Percentiles rank a stretch among this genome's conserved stretches.
Evolutionary conservation across 2,888 invertebrate genomes (phyloP).

Genomic region (Leptopterna dolabrata): DNA sequence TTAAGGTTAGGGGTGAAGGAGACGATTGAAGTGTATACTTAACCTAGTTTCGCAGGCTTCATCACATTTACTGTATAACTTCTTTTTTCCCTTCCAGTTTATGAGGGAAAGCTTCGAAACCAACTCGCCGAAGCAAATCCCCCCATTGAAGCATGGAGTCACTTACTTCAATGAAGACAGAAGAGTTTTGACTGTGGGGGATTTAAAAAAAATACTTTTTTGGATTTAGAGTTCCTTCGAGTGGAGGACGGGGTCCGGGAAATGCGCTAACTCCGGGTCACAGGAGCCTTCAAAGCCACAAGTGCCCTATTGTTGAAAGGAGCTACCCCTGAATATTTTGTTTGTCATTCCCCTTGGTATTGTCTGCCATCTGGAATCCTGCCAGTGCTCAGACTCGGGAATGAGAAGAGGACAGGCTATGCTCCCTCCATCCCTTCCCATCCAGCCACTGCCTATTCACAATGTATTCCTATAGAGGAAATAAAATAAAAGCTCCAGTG

Average conservation of each 20-base stretch:
- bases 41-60: too few relatives aligned
- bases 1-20: neutral
- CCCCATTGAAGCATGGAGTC: neutral
- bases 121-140: neutral
- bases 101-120: neutral
- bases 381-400: neutral
- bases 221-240: neutral
- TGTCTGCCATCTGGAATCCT: constrained; percentile 39
- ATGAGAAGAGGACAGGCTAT: neutral
- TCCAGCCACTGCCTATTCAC: constrained; percentile 4
- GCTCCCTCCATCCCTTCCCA: neutral
- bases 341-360: constrained; percentile 42
- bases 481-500: constrained; percentile 40
- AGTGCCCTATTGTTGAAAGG: constrained; percentile 45
- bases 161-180: constrained; percentile 23
- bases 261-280: constrained; percentile 43
- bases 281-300: constrained; percentile 32
- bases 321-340: constrained; percentile 42
- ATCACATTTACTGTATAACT: constrained; percentile 1
- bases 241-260: neutral
- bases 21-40: constrained; percentile 11
- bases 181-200: neutral
- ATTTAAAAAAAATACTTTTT: neutral
- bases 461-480: constrained; percentile 47
- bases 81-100: neutral